phyloP scores from a whole-genome alignment of 2,113 vertebrate species.

The Cochlearius cochlearius region DNA sequence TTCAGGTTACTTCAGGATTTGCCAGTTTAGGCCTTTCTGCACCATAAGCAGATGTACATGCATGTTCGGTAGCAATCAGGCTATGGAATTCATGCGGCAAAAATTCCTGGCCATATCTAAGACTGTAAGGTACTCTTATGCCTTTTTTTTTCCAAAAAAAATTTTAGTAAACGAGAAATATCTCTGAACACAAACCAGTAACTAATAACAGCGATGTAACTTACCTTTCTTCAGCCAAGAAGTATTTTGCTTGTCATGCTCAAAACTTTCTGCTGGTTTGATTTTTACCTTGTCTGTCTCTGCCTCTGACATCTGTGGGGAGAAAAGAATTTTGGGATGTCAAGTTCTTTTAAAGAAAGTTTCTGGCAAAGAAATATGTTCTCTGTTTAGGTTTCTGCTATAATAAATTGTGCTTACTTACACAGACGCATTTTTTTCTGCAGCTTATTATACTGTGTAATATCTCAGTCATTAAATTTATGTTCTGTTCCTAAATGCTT shows the following conservation, averaged over 20 bases:
- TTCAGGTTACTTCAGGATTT: background rate
- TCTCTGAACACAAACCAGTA: background rate
- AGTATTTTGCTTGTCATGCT: conserved; percentile 78
- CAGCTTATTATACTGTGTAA: conserved; percentile 6
- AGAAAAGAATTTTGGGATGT: conserved; percentile 49
- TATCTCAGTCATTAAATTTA: conserved; percentile 24
- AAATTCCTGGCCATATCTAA: background rate
- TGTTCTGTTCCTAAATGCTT: conserved; percentile 35
- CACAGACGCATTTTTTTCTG: background rate
- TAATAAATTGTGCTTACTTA: conserved; percentile 27
- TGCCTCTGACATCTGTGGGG: conserved; percentile 78
- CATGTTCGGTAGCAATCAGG: accelerated
- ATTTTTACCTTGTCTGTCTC: conserved; percentile 73
- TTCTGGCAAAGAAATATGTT: conserved; percentile 15
- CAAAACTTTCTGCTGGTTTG: conserved; percentile 70
- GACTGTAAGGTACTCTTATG: background rate
- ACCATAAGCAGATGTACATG: background rate
- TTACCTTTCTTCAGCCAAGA: conserved; percentile 80
- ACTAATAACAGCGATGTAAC: background rate
- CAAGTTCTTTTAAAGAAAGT: conserved; percentile 33
- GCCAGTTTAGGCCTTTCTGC: background rate
- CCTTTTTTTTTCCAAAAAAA: background rate
- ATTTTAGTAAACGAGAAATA: background rate
- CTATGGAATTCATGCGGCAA: background rate
- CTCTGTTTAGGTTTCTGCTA: conserved; percentile 32